These are phyloP conservation scores for Galerucella pusilla DNA, from an alignment of 2,888 invertebrate genomes.

Conservation along the genomic window DNA sequence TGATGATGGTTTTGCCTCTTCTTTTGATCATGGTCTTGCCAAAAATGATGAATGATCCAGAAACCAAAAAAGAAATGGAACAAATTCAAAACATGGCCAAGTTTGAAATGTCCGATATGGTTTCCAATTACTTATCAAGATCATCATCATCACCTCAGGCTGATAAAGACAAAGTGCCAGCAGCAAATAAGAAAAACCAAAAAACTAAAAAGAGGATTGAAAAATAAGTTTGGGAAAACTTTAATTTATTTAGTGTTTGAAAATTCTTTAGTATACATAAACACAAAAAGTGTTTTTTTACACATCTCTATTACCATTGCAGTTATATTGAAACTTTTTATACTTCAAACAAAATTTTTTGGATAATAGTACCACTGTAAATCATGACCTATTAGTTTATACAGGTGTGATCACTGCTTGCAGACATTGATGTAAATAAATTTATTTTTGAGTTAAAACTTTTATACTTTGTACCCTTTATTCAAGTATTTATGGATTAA, in stretches of 20 bases:
- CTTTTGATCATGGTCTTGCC: conserved; percentile 92
- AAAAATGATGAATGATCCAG: conserved; percentile 98
- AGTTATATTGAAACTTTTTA: too few relatives aligned
- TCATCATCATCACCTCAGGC: conserved; percentile 29
- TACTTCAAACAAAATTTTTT: too few relatives aligned
- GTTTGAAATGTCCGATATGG: conserved; percentile 94
- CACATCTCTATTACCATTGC: too few relatives aligned
- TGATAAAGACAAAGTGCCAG: conserved; percentile 34
- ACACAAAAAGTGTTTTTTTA: not conserved
- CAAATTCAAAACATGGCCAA: conserved; percentile 85
- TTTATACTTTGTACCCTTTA: too few relatives aligned
- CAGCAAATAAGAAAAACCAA: conserved; percentile 38
- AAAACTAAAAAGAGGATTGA: conserved; percentile 45
- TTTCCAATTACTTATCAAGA: conserved; percentile 87
- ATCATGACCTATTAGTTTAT: too few relatives aligned
- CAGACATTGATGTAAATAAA: too few relatives aligned
- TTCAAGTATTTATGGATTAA: too few relatives aligned
- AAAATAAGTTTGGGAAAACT: conserved; percentile 32
- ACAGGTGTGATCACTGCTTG: too few relatives aligned
- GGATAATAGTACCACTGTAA: too few relatives aligned
- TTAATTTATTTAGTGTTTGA: conserved; percentile 5
- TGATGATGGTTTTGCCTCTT: conserved; percentile 96
- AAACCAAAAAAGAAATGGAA: conserved; percentile 95
- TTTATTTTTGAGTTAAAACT: too few relatives aligned
- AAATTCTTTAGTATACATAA: conserved; percentile 2